Base-by-base conservation (phyloP, 2,888 invertebrate genomes). In the Andrena flavipes region DNA sequence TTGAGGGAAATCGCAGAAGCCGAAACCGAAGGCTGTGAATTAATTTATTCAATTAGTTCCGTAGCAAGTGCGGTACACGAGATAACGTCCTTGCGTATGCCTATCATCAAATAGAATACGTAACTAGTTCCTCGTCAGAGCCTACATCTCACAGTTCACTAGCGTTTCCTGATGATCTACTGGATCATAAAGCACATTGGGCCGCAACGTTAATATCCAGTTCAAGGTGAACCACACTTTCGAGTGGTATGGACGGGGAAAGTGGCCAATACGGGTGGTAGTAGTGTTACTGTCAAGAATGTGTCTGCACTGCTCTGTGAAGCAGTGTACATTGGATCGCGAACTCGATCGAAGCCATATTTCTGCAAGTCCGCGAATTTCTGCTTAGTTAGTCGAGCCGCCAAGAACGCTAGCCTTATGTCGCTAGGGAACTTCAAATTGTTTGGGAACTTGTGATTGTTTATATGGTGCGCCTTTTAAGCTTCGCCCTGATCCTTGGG, bases 201-300 rank as follows among this genome's bases (percentile, higher is more conserved):
- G n/a, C 56, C 73, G 77, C 59, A 84, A 76, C 80, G 81, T 82
- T 84, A 62, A 42, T 76, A 84, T 89, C 79, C 87, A 88, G 86
- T 85, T 84, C 90, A 90, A 92, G 92, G 92, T 89, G 76, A 91
- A 85, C 89, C 76, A 70, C 88, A 87, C 85, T 84, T 81, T 83
- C 87, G 87, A 89, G 87, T 87, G 88, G 84, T 88, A 90, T 86
- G 89, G 90, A 86, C 87, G 86, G 84, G 76, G 85, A 86, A 84
- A 87, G 87, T 78, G 68, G 64, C 71, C 64, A 74, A 76, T 60
- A 70, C 26, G 26, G 75, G 60, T 63, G 67, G 69, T 63, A 64
- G 30, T 54, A 63, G 74, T 68, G 79, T 60, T 82, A 80, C 74
- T 79, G 70, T 84, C 84, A 84, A 84, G 82, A 91, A 88, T 90